These are phyloP conservation scores for Propsilocerus akamusi DNA, from an alignment of 1,140 invertebrate genomes.

Conservation along the genomic window DNA sequence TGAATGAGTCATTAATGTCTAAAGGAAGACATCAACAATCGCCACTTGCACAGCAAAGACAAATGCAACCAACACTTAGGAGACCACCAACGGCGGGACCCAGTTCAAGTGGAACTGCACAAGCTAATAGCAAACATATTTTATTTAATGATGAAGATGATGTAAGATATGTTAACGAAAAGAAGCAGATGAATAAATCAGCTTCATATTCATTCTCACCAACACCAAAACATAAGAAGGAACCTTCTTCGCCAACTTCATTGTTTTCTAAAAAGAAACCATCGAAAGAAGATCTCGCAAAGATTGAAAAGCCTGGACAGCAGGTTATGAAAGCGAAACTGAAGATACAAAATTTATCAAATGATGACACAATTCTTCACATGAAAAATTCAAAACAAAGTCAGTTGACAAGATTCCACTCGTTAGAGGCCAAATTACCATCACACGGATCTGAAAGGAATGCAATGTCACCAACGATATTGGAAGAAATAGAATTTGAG, in stretches of 20 bases:
- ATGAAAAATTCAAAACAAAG: not conserved
- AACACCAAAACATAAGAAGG: too few species aligned
- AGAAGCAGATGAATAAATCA: not conserved
- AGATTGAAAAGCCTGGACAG: not conserved
- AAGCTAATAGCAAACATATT: not conserved
- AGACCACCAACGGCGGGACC: not conserved
- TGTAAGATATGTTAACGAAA: not conserved
- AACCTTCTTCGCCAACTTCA: not conserved
- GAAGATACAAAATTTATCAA: not conserved
- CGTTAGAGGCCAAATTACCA: not conserved
- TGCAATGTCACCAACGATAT: not conserved
- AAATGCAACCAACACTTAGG: not conserved
- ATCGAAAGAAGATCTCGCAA: not conserved
- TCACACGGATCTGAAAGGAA: constrained; percentile 1
- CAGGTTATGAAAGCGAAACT: not conserved
- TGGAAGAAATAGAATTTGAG: constrained; percentile 3
- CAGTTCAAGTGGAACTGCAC: too few species aligned
- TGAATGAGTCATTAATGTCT: not conserved
- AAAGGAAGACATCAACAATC: not conserved
- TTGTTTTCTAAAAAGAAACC: not conserved
- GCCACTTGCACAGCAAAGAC: not conserved
- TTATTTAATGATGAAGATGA: not conserved
- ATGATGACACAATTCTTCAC: not conserved
- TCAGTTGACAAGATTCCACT: not conserved
- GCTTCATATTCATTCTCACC: not conserved